These are phyloP conservation scores for Maconellicoccus hirsutus DNA, from an alignment of 1,140 invertebrate genomes.

Conservation along the genomic window DNA sequence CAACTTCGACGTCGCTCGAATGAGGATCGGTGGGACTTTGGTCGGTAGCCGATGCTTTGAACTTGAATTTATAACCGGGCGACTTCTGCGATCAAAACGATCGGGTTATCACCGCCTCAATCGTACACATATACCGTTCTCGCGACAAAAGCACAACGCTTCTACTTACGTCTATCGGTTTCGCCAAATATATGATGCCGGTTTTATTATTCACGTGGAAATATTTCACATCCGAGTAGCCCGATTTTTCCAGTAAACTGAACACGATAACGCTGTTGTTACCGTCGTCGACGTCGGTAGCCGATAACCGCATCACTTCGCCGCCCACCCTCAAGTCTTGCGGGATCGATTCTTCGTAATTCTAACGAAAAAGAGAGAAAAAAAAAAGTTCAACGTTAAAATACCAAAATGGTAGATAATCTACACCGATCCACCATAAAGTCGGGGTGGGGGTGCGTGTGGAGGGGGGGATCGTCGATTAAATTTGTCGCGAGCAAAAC, in stretches of 20 bases:
- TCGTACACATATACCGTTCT: not conserved
- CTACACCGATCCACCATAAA: no score
- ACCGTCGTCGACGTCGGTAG: conserved; percentile 77
- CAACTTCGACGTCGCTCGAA: conserved; percentile 54
- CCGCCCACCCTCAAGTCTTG: conserved; percentile 53
- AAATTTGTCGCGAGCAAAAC: no score
- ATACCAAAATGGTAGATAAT: not conserved
- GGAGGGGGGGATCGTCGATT: no score
- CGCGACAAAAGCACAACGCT: no score
- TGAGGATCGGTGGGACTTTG: conserved; percentile 47
- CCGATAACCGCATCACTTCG: conserved; percentile 75
- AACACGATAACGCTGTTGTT: conserved; percentile 64
- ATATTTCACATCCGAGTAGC: conserved; percentile 46
- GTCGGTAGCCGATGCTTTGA: conserved; percentile 64
- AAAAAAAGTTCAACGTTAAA: conserved; percentile 31
- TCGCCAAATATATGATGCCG: conserved; percentile 63
- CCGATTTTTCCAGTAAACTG: conserved; percentile 43
- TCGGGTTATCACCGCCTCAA: not conserved
- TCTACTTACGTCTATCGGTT: conserved; percentile 57
- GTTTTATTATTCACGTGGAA: conserved; percentile 64
- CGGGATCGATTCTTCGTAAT: conserved; percentile 59
- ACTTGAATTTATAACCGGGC: conserved; percentile 53
- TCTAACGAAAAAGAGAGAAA: no score
- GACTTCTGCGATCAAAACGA: conserved; percentile 41
- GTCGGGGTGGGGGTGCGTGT: no score